Evolutionary conservation across 2,888 invertebrate genomes (phyloP).

Genomic region (Linhomoeus sp.): DNA sequence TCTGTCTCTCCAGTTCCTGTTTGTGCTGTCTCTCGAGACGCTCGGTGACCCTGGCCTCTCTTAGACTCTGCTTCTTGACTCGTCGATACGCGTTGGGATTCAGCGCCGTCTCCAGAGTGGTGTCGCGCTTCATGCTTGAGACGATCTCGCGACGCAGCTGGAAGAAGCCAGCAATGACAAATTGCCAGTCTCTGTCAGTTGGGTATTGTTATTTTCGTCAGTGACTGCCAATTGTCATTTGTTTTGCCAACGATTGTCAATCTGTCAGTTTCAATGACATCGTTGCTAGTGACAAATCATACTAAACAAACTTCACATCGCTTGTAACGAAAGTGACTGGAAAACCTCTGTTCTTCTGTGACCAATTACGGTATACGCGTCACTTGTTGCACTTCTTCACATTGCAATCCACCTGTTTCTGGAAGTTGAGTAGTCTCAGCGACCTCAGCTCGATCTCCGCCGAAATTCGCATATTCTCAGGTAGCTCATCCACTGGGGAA

Average conservation of each 20-base stretch:
- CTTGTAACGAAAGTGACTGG: too few relatives aligned
- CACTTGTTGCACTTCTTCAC: background rate
- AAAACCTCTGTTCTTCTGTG: too few relatives aligned
- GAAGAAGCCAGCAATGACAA: too few relatives aligned
- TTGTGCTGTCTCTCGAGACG: slow-evolving; percentile 97
- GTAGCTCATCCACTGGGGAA: slow-evolving; percentile 57
- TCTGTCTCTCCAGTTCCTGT: slow-evolving; percentile 83
- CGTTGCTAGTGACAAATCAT: too few relatives aligned
- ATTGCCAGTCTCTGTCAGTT: too few relatives aligned
- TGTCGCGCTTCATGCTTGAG: slow-evolving; percentile 67
- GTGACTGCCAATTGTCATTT: too few relatives aligned
- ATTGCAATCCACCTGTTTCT: slow-evolving; percentile 38
- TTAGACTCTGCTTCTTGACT: slow-evolving; percentile 78
- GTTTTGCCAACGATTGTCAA: too few relatives aligned
- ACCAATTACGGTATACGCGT: too few relatives aligned
- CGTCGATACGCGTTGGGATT: slow-evolving; percentile 93
- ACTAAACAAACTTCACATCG: too few relatives aligned
- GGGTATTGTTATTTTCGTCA: too few relatives aligned
- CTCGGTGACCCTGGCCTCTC: slow-evolving; percentile 92
- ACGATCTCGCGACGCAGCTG: slow-evolving; percentile 36
- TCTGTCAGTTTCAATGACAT: too few relatives aligned
- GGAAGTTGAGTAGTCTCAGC: slow-evolving; percentile 77
- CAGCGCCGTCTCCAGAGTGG: slow-evolving; percentile 84
- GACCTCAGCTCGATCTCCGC: slow-evolving; percentile 88
- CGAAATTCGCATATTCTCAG: slow-evolving; percentile 70